Evolutionary conservation across 2,888 invertebrate genomes (phyloP), one percentile per base, ranked within the genome.

Genomic region (Drosophila flavopinicola): DNA sequence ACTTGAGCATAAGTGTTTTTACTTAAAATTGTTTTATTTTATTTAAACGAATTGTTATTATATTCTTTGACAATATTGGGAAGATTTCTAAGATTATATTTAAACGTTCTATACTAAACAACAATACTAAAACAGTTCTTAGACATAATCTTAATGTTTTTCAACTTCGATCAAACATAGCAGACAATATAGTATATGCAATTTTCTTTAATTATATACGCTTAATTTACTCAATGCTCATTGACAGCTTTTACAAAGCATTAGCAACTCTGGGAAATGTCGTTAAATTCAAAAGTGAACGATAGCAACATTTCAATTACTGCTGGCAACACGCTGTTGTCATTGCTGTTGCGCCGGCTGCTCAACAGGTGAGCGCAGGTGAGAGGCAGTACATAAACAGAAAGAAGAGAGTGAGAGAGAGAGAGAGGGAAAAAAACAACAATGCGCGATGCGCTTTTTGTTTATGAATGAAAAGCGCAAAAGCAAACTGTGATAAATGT

Each of bases 391-490:
- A 29, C 7, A 23, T 30, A 11, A 48, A 29, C 27, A 37, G 23
- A 7, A 37, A 10, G 20, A 20, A n/a, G n/a, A n/a, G n/a, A n/a
- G n/a, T n/a, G n/a, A 7, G 41, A 25, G 10, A 39, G 35, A 39
- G 17, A 11, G n/a, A 44, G 7, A 9, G 6, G 32, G 23, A 32
- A 29, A 24, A 45, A 42, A 60, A 75, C 57, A 64, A 82, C 53
- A 68, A 60, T 47, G 59, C 54, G 29, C 25, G 52, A 71, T 66
- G 66, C 35, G 60, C 72, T 79, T 79, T 79, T 85, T 85, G 79
- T 80, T 80, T 80, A 80, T 85, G 85, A 80, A 80, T 85, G 83
- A 78, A 85, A 78, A 60, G 64, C 68, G 72, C 82, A 80, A 73
- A 79, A 67, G 79, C 60, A 67, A 85, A 66, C 49, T 24, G 48